Conservation (phyloP, 2,797 vertebrate genomes). For the Botia kubotai region DNA sequence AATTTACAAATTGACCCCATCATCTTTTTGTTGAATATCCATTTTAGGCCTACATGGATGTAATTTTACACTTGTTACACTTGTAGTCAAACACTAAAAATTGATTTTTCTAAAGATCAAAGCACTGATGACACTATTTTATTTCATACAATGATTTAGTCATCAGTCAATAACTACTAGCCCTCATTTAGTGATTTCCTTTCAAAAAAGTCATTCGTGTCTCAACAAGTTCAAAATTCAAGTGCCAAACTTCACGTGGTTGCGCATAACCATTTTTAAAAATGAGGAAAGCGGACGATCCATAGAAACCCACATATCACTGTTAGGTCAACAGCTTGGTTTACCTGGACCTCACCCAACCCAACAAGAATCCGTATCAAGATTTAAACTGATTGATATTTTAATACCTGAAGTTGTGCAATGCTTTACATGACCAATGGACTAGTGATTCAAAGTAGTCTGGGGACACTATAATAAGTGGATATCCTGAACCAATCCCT, state of each 20-base stretch:
- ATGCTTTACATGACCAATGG: slow-evolving; percentile 6
- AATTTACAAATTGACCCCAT: background rate
- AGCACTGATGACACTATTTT: background rate
- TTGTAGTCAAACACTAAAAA: background rate
- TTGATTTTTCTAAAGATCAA: background rate
- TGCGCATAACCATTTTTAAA: no score
- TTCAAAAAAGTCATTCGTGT: background rate
- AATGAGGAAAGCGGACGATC: no score
- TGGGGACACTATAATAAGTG: background rate
- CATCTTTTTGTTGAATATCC: background rate
- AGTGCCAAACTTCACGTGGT: no score
- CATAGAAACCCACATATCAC: no score
- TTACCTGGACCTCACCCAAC: slow-evolving; percentile 33
- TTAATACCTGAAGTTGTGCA: slow-evolving; percentile 29
- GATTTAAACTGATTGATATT: background rate
- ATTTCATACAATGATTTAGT: background rate
- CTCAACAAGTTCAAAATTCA: no score
- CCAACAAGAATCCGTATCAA: background rate
- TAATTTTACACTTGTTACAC: background rate
- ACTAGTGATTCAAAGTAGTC: background rate
- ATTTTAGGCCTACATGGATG: background rate
- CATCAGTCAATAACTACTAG: background rate
- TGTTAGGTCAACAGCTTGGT: background rate
- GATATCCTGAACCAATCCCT: slow-evolving; percentile 36
- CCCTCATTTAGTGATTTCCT: background rate